A percentile compares a stretch with the other conserved stretches of the same genome.
phyloP scores from a whole-genome alignment of 37 sponge, comb jelly and placozoan species.

The Aplysina aerophoba region DNA sequence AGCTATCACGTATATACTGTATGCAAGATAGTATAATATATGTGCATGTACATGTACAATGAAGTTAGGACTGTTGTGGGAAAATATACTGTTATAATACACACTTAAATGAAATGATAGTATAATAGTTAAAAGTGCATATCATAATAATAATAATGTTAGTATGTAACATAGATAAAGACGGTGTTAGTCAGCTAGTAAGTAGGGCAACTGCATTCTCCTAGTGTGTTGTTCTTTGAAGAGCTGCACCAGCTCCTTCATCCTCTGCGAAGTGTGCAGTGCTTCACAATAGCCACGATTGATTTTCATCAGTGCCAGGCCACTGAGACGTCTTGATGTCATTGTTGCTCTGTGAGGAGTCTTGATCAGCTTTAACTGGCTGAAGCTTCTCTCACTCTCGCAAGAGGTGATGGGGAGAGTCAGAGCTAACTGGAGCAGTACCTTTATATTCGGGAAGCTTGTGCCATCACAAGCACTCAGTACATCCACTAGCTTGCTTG shows the following conservation, averaged over 20 bases:
- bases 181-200: background rate
- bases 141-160: too few species aligned
- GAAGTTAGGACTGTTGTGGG: too few species aligned
- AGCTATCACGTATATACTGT: too few species aligned
- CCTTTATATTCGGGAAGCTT: conserved; percentile 33
- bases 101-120: too few species aligned
- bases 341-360: conserved; percentile 28
- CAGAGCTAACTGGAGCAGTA: conserved; percentile 32
- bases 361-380: conserved; percentile 43
- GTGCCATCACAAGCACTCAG: conserved; percentile 32
- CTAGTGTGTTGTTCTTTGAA: conserved; percentile 18
- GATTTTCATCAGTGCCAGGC: conserved; percentile 41
- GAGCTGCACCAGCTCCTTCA: conserved; percentile 22
- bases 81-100: too few species aligned
- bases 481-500: conserved; percentile 38
- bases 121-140: too few species aligned
- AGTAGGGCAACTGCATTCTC: conserved; percentile 32
- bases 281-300: conserved; percentile 10
- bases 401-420: conserved; percentile 31
- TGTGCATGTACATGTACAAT: too few species aligned
- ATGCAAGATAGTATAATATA: too few species aligned
- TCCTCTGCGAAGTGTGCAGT: conserved; percentile 21
- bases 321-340: conserved; percentile 21
- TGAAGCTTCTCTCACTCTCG: conserved; percentile 37
- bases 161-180: background rate